Base-by-base conservation (phyloP, 2,888 invertebrate genomes). In the Ormyrus rosae region DNA sequence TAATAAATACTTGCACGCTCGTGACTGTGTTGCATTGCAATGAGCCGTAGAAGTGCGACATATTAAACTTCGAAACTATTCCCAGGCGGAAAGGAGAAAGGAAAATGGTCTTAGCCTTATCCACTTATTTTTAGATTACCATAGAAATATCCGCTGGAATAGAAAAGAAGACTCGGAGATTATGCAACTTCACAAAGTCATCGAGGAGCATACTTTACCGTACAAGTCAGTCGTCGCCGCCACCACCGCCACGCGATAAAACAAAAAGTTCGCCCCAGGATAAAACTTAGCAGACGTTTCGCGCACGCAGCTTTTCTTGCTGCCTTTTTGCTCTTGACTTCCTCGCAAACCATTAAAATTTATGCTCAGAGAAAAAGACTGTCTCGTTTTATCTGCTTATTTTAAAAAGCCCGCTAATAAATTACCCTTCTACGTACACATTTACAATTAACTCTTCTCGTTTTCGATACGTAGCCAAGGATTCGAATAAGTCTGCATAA, bases 161-260 rank as follows among this genome's bases (percentile, higher is more conserved):
- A 34, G 34, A 34, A 34, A 34, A 34, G 56, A 72, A 19, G 58
- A 61, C 69, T 71, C 72, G 80, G 72, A 78, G 72, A 78, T 78
- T 78, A 73, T 78, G 68, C 78, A 78, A 78, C 72, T 78, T 78
- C n/a, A 55, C 78, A 73, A 73, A 78, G 78, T 78, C 67, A 60
- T 71, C 51, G 78, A 71, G 13, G 71, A 71, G 60, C 53, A 58
- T 60, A 71, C 78, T 78, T 78, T 65, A 70, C 71, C 70, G 8
- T 55, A 34, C 58, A 56, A 73, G 72, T 45, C 72, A 34, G 61
- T 58, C 10, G 58, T 58, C 5, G 53, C 72, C n/a, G 61, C 65
- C 10, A 50, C 65, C 5, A 13, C 55, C 3, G 1, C 34, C 9
- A 7, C 46, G n/a, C 69, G 69, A 77, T 77, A 77, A 70, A 77